Percentiles rank a stretch among this genome's conserved stretches.
phyloP scores from a whole-genome alignment of 1,140 invertebrate genomes.

The Brachionus paranguensis region DNA sequence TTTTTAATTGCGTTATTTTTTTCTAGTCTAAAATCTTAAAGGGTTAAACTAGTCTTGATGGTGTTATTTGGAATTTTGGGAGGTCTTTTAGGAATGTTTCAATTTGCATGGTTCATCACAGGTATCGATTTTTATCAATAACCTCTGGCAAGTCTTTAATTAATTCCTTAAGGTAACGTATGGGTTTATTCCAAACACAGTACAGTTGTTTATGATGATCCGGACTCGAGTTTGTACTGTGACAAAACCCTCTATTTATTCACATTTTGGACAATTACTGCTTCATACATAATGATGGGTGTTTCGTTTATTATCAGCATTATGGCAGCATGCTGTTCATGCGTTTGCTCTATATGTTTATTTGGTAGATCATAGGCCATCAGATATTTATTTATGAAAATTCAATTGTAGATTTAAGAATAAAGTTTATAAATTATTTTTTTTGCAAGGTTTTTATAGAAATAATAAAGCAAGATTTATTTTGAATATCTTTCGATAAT shows the following conservation, averaged over 20 bases:
- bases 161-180: background rate
- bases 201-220: background rate
- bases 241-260: background rate
- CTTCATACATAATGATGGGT: background rate
- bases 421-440: background rate
- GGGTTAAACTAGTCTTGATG: background rate
- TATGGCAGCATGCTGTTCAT: background rate
- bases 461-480: too few species aligned
- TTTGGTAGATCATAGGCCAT: background rate
- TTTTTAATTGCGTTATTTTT: background rate
- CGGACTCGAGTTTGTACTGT: background rate
- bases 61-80: background rate
- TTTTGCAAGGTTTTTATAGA: too few species aligned
- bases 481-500: too few species aligned
- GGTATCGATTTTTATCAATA: background rate
- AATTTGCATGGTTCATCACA: constrained; percentile 27
- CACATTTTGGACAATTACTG: constrained; percentile 17
- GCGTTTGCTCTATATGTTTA: background rate
- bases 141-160: background rate
- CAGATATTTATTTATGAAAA: background rate
- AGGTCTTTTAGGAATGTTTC: background rate
- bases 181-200: background rate
- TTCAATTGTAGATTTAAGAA: too few species aligned
- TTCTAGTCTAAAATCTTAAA: background rate
- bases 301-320: background rate